Evolutionary conservation across 2,113 vertebrate species (phyloP).

Genomic region (Cyprinodon variegatus): DNA sequence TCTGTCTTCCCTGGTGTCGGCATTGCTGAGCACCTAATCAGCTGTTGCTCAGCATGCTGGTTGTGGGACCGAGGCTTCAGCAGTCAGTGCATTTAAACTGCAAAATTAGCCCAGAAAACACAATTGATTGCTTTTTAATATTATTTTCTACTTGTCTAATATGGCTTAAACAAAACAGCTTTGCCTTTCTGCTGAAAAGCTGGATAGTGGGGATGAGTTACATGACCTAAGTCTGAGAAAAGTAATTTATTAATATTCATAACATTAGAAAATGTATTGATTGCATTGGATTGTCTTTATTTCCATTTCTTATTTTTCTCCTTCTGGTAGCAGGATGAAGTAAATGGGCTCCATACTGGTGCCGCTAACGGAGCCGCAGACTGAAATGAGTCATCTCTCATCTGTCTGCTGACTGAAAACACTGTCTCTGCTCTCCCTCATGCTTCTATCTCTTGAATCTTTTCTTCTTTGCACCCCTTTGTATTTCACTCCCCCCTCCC

Average conservation of each 20-base stretch:
- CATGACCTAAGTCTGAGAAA: neutral
- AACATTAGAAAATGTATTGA: neutral
- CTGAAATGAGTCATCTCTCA: conserved; percentile 58
- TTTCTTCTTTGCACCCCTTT: conserved; percentile 58
- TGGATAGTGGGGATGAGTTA: neutral
- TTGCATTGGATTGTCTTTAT: neutral
- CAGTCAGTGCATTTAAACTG: neutral
- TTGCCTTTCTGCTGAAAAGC: neutral
- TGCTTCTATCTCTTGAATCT: conserved; percentile 15
- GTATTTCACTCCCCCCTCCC: conserved; percentile 40
- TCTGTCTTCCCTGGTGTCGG: neutral
- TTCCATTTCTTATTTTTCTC: neutral
- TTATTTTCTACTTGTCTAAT: neutral
- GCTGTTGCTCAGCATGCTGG: neutral
- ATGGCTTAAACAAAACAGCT: neutral
- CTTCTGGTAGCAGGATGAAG: neutral
- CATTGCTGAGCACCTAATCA: neutral
- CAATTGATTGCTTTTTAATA: neutral
- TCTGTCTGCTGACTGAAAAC: conserved; percentile 66
- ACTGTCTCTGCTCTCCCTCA: conserved; percentile 40
- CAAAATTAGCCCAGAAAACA: neutral
- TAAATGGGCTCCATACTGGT: conserved; percentile 38
- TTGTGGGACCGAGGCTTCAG: neutral
- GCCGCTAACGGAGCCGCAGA: conserved; percentile 33
- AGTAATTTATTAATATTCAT: neutral